These are phyloP conservation scores for Protobothrops flavoviridis DNA, from an alignment of 2,113 vertebrate genomes.

Conservation along the genomic window DNA sequence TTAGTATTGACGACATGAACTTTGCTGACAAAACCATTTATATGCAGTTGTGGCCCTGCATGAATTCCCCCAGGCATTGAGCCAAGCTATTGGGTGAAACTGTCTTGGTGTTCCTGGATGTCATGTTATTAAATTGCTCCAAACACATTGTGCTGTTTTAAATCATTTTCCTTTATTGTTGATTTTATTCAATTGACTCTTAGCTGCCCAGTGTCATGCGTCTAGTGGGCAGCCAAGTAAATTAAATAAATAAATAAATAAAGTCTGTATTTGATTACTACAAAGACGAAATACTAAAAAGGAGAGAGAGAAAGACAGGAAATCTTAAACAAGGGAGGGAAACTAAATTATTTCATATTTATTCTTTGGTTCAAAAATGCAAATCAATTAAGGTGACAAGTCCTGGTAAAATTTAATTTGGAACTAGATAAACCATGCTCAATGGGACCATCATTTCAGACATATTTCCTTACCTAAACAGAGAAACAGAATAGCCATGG, in stretches of 20 bases:
- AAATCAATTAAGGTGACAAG: constrained; percentile 46
- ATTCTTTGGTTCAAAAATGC: constrained; percentile 48
- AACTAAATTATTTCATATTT: constrained; percentile 47
- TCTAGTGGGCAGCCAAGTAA: not conserved
- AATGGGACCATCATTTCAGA: not conserved
- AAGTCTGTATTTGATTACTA: constrained; percentile 51
- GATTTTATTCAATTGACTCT: not conserved
- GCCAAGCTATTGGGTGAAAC: not conserved
- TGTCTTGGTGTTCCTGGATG: not conserved
- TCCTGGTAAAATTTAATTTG: constrained; percentile 49
- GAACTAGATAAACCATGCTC: not conserved
- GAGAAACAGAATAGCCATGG: not conserved
- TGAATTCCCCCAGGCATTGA: not conserved
- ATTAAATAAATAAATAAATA: not conserved
- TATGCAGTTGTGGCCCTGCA: not conserved
- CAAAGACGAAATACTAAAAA: constrained; percentile 35
- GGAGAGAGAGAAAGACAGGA: not conserved
- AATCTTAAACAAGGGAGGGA: constrained; percentile 39
- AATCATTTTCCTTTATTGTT: not conserved
- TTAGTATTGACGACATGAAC: not conserved
- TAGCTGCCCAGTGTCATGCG: not conserved
- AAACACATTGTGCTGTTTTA: not conserved
- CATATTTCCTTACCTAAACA: not conserved
- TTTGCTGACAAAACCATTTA: not conserved
- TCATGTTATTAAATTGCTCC: not conserved